phyloP scores from a whole-genome alignment of 2,113 vertebrate genomes.

The Antennarius striatus region DNA sequence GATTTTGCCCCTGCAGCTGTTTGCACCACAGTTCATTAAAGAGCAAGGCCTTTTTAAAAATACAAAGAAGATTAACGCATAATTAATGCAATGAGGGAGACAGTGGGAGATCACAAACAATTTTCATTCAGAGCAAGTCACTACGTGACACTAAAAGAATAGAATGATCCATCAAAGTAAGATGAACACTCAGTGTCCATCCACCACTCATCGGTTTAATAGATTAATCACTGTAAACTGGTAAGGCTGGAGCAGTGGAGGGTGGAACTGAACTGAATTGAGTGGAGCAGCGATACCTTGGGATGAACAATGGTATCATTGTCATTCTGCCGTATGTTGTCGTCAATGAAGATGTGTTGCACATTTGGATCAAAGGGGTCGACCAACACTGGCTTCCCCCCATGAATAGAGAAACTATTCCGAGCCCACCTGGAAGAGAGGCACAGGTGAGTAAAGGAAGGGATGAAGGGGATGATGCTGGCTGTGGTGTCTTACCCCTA shows the following conservation, averaged over 20 bases:
- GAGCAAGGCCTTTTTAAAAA: neutral
- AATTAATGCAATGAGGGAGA: too few species aligned
- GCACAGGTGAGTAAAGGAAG: neutral
- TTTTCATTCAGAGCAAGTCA: too few species aligned
- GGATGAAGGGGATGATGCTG: too few species aligned
- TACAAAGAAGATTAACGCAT: neutral
- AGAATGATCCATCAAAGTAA: too few species aligned
- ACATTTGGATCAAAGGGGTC: slow-evolving; percentile 82
- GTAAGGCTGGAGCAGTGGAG: too few species aligned
- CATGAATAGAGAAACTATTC: slow-evolving; percentile 79
- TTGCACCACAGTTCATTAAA: neutral
- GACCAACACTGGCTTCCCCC: slow-evolving; percentile 90
- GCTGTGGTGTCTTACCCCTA: slow-evolving; percentile 40
- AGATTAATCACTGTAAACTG: too few species aligned
- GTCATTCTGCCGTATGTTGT: slow-evolving; percentile 87
- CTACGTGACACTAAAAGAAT: too few species aligned
- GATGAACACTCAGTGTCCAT: too few species aligned
- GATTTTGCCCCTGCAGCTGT: neutral
- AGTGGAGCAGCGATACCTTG: slow-evolving; percentile 72
- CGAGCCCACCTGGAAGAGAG: slow-evolving; percentile 82
- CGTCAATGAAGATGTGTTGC: slow-evolving; percentile 92
- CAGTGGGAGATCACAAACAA: too few species aligned
- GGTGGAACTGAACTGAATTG: too few species aligned
- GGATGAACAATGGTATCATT: slow-evolving; percentile 84
- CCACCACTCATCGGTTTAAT: too few species aligned